phyloP scores from a whole-genome alignment of 2,888 invertebrate species.

The Melinaea menophilus region DNA sequence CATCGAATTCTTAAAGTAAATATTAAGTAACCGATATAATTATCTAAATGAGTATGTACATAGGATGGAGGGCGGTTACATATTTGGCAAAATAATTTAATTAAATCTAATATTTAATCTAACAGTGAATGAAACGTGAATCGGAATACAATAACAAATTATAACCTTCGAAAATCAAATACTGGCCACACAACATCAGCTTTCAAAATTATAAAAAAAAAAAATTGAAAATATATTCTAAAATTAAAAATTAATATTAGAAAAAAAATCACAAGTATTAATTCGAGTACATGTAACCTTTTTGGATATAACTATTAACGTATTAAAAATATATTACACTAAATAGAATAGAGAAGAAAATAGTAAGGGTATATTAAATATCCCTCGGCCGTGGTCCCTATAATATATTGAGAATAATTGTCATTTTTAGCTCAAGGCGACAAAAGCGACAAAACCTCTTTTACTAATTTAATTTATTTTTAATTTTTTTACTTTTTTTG shows the following conservation, averaged over 20 bases:
- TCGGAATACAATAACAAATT: slow-evolving; percentile 20
- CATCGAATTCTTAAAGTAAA: slow-evolving; percentile 46
- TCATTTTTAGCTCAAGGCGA: slow-evolving; percentile 29
- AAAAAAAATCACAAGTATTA: not conserved
- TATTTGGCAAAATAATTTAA: slow-evolving; percentile 74
- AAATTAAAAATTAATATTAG: not conserved
- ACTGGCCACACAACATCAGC: slow-evolving; percentile 27
- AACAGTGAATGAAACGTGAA: slow-evolving; percentile 39
- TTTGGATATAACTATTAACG: not conserved
- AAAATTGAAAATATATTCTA: not conserved
- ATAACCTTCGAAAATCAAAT: slow-evolving; percentile 17
- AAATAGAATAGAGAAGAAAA: slow-evolving; percentile 4
- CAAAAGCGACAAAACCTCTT: slow-evolving; percentile 33
- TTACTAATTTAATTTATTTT: slow-evolving; percentile 4
- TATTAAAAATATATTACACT: too few relatives aligned
- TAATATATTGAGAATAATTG: slow-evolving; percentile 26
- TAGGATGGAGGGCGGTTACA: slow-evolving; percentile 54
- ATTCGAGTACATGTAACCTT: not conserved
- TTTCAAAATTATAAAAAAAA: not conserved
- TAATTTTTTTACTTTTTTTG: slow-evolving; percentile 4
- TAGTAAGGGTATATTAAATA: not conserved
- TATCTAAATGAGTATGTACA: slow-evolving; percentile 64
- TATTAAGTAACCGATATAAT: slow-evolving; percentile 43
- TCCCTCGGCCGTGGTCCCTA: not conserved
- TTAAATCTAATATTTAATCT: slow-evolving; percentile 44